Percentiles rank a stretch among this genome's conserved stretches.
These are phyloP conservation scores for Pollenia angustigena DNA, from an alignment of 2,888 invertebrate genomes.

Conservation along the genomic window DNA sequence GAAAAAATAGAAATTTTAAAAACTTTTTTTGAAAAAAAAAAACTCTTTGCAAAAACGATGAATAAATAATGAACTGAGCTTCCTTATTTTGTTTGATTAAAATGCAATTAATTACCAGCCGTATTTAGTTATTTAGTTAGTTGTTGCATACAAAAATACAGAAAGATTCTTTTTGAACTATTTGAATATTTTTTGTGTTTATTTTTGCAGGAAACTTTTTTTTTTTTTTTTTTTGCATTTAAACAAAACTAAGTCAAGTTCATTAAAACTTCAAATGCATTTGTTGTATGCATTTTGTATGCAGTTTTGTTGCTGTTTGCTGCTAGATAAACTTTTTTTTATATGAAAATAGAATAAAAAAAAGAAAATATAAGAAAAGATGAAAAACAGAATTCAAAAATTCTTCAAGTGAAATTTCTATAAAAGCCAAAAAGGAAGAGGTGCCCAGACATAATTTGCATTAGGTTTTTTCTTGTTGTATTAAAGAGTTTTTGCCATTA, in stretches of 20 bases:
- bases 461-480: not conserved
- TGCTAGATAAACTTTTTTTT: constrained; percentile 48
- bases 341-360: constrained; percentile 24
- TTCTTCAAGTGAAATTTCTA: constrained; percentile 25
- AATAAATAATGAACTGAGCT: not conserved
- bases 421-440: not conserved
- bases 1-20: not conserved
- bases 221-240: not conserved
- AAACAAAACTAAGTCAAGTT: constrained; percentile 54
- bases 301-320: constrained; percentile 17
- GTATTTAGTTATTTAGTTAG: too few species aligned
- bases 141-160: not conserved
- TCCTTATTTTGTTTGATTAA: not conserved
- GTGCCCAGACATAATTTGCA: constrained; percentile 3
- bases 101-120: not conserved
- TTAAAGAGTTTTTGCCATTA: too few species aligned
- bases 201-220: not conserved
- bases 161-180: not conserved
- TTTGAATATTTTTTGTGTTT: not conserved
- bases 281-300: constrained; percentile 31
- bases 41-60: not conserved
- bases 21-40: not conserved
- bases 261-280: constrained; percentile 64
- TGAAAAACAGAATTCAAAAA: not conserved
- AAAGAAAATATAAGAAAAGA: not conserved